Evolutionary conservation across 1,140 invertebrate genomes (phyloP).

Genomic region (Dinoponera quadriceps): DNA sequence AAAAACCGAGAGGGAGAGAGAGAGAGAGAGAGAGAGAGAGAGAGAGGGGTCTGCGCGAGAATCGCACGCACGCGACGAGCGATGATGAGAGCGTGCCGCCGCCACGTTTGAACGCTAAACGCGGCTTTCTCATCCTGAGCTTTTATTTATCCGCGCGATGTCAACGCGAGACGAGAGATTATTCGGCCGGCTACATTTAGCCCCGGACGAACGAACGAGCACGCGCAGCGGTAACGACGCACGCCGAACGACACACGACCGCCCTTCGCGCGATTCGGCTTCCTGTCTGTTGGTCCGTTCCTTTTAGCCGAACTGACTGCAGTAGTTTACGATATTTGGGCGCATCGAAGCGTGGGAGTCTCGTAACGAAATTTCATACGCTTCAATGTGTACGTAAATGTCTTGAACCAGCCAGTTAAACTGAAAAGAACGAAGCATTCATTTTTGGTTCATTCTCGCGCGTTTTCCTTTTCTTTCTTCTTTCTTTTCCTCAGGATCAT

Average conservation of each 20-base stretch:
- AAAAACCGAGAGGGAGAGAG: not conserved
- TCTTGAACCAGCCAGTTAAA: no score
- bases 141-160: not conserved
- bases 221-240: no score
- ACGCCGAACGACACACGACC: no score
- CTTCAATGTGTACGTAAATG: no score
- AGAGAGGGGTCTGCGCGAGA: no score
- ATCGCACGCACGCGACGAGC: not conserved
- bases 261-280: constrained; percentile 34
- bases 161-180: not conserved
- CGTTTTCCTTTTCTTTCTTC: no score
- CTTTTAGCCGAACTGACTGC: no score
- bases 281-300: not conserved
- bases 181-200: not conserved
- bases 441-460: no score
- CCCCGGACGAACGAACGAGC: not conserved
- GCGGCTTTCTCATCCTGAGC: not conserved
- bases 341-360: no score
- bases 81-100: not conserved
- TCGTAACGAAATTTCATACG: no score
- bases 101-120: constrained; percentile 1
- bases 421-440: no score
- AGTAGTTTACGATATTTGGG: no score
- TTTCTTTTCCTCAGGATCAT: not conserved
- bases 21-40: not conserved